Base-by-base conservation (phyloP, 2,888 invertebrate genomes). In the Ormyrus rosae region DNA sequence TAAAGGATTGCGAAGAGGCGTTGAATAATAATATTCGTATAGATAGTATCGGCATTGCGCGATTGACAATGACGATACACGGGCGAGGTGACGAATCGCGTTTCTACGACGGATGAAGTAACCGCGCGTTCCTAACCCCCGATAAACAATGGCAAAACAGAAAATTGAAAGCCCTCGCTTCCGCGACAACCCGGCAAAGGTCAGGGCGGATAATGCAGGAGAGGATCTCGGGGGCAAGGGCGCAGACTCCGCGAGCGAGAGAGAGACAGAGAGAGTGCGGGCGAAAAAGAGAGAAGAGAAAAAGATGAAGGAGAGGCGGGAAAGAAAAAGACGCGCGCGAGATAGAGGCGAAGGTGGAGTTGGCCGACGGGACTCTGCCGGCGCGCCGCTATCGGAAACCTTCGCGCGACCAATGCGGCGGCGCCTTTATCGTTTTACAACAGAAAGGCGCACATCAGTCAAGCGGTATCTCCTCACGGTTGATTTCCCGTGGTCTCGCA, bases 391-490 rank as follows among this genome's bases (percentile, higher is more conserved):
- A 90, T 90, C 90, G 89, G 88, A 88, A 90, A 89, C 87, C 87
- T 87, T 87, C 87, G 87, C 86, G 88, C 89, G 88, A 87, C 90
- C 90, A 90, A 90, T 90, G 89, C 89, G 89, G 88, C 87, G 88
- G 87, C 89, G 89, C 90, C 90, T 90, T 90, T 90, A 90, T 91
- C 90, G 90, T 90, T 90, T 90, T 90, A 90, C 90, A 90, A 90
- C 90, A 90, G 90, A 90, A 90, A 90, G 89, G 90, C 89, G 90
- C 90, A 89, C 90, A 91, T 91, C 90, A 91, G 90, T 90, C 90
- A 90, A 89, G 88, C 88, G 89, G 89, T 91, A 91, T 91, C 90
- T 90, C 89, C 90, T 90, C 90, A 91, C 91, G 91, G 88, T 91
- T 91, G 91, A 91, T 91, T 91, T 91, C 91, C 91, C 91, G 90